phyloP scores from a whole-genome alignment of 2,888 invertebrate genomes.

The Bhutanitis thaidina region DNA sequence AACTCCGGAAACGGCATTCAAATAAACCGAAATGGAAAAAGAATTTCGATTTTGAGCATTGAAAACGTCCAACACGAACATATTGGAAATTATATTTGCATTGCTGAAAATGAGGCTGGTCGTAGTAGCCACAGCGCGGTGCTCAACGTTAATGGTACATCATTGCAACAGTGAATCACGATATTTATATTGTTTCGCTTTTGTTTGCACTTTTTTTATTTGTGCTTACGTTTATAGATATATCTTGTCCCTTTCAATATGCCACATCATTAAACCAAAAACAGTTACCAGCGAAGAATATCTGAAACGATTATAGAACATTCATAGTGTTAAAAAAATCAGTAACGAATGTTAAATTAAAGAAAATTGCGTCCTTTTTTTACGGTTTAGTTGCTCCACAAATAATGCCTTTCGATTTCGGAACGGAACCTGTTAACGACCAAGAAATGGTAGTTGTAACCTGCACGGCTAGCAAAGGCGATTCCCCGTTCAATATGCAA shows the following conservation, averaged over 20 bases:
- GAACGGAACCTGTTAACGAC: constrained; percentile 83
- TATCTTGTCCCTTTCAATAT: not conserved
- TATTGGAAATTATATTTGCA: constrained; percentile 82
- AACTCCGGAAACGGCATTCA: constrained; percentile 79
- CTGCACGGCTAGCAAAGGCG: constrained; percentile 88
- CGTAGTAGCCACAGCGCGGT: constrained; percentile 81
- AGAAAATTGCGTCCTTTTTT: too few species aligned
- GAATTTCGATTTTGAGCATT: constrained; percentile 84
- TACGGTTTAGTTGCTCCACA: constrained; percentile 81
- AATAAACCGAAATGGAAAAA: constrained; percentile 81
- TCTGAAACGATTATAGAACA: too few species aligned
- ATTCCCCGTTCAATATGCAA: constrained; percentile 86
- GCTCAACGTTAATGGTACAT: constrained; percentile 85
- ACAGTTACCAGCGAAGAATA: too few species aligned
- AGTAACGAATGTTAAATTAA: too few species aligned
- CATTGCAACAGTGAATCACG: constrained; percentile 31
- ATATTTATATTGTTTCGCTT: constrained; percentile 31
- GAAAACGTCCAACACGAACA: constrained; percentile 80
- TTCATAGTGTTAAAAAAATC: too few species aligned
- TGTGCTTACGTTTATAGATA: constrained; percentile 16
- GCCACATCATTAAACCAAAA: not conserved
- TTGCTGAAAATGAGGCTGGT: constrained; percentile 84
- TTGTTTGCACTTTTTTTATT: constrained; percentile 41
- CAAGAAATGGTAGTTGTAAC: constrained; percentile 84
- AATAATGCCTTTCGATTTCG: constrained; percentile 86